phyloP scores from a whole-genome alignment of 2,888 invertebrate genomes.

The Branchipolynoe longqiensis region DNA sequence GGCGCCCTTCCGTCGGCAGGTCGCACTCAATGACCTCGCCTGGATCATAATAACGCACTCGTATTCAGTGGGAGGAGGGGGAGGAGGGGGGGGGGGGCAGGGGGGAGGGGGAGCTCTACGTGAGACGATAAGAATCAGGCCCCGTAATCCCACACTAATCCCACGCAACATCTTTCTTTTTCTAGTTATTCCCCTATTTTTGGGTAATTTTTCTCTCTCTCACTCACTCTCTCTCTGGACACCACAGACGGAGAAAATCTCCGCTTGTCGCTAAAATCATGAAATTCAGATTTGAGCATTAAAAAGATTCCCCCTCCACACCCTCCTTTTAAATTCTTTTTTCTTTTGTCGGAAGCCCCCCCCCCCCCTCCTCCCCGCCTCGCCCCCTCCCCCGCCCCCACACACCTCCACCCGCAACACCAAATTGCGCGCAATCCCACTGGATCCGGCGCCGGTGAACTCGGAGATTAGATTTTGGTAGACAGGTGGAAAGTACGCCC shows the following conservation, averaged over 20 bases:
- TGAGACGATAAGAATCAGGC: slow-evolving; percentile 35
- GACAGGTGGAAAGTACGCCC: neutral
- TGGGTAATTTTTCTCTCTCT: too few relatives aligned
- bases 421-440: neutral
- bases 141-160: slow-evolving; percentile 24
- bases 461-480: slow-evolving; percentile 9
- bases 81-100: slow-evolving; percentile 1
- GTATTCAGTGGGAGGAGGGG: slow-evolving; percentile 22
- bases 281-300: neutral
- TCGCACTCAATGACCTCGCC: slow-evolving; percentile 17
- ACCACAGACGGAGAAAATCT: neutral
- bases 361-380: neutral
- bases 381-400: neutral
- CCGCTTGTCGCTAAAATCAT: neutral
- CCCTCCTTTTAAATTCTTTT: too few relatives aligned
- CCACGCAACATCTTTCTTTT: slow-evolving; percentile 20
- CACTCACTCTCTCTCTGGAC: too few relatives aligned
- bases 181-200: too few relatives aligned
- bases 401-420: neutral
- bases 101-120: slow-evolving; percentile 1
- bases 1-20: neutral
- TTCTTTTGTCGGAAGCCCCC: neutral
- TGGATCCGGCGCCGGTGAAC: neutral
- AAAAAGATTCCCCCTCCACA: too few relatives aligned
- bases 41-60: slow-evolving; percentile 29